Percentiles rank a stretch among this genome's conserved stretches.
These are phyloP conservation scores for Malthinus seriepunctatus DNA, from an alignment of 2,888 invertebrate genomes.

Conservation along the genomic window DNA sequence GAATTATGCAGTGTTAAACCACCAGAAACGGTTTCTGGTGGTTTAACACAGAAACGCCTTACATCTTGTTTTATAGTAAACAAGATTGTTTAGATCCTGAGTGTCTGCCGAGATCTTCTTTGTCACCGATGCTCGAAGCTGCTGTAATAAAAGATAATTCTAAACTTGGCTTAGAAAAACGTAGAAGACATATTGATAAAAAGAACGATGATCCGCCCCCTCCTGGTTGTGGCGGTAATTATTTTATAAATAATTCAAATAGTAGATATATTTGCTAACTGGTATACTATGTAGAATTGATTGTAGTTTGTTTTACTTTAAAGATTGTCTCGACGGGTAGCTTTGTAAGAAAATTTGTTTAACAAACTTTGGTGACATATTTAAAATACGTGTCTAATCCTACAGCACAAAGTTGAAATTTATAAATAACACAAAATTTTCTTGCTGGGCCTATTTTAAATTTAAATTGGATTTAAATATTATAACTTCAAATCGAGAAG, in stretches of 20 bases:
- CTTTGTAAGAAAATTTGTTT: too few relatives aligned
- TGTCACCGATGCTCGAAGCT: constrained; percentile 44
- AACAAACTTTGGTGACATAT: too few relatives aligned
- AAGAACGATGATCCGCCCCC: constrained; percentile 59
- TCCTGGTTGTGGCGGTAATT: constrained; percentile 57
- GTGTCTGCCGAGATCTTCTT: constrained; percentile 39
- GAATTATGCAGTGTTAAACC: constrained; percentile 67
- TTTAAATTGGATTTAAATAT: too few relatives aligned
- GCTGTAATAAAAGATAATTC: constrained; percentile 45
- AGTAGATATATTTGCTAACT: constrained; percentile 51
- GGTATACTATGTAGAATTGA: constrained; percentile 18
- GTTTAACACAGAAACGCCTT: too few relatives aligned
- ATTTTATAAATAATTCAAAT: constrained; percentile 44
- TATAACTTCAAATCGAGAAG: too few relatives aligned
- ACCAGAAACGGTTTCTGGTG: too few relatives aligned
- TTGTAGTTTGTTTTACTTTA: constrained; percentile 7
- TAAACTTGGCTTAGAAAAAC: constrained; percentile 44
- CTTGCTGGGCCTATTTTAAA: too few relatives aligned
- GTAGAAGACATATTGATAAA: constrained; percentile 44
- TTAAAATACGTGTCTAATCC: too few relatives aligned
- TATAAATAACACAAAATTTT: too few relatives aligned
- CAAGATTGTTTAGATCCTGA: constrained; percentile 46
- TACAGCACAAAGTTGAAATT: too few relatives aligned
- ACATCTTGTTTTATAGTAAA: constrained; percentile 76
- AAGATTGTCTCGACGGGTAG: too few relatives aligned